These are phyloP conservation scores for Adelognathus sp. DNA, from an alignment of 2,888 invertebrate genomes.

Conservation along the genomic window DNA sequence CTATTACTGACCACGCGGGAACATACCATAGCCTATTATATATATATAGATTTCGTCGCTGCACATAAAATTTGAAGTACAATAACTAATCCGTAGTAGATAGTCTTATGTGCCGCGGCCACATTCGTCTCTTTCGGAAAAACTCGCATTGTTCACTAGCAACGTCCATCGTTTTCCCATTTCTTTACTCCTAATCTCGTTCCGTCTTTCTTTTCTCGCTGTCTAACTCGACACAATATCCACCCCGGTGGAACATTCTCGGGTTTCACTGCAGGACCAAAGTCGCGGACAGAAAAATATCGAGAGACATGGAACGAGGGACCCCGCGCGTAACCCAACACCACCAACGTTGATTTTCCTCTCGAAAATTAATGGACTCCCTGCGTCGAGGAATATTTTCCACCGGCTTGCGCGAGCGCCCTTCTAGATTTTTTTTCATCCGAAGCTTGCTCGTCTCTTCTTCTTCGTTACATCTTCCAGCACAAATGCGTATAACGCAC, in stretches of 20 bases:
- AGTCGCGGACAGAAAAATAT: conserved; percentile 26
- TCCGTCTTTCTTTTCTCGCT: conserved; percentile 47
- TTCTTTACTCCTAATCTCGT: conserved; percentile 16
- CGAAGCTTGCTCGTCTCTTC: conserved; percentile 16
- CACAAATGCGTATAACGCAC: conserved; percentile 16
- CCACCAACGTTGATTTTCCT: conserved; percentile 71
- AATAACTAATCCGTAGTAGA: too few species aligned
- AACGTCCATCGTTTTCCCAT: background rate
- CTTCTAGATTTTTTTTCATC: conserved; percentile 33
- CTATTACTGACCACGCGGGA: too few species aligned
- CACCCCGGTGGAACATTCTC: conserved; percentile 64
- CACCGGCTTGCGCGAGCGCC: conserved; percentile 29
- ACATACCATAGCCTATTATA: too few species aligned
- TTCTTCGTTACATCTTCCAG: conserved; percentile 14
- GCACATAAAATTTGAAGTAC: too few species aligned
- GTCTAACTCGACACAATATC: conserved; percentile 19
- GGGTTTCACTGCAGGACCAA: conserved; percentile 66
- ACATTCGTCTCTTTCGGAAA: conserved; percentile 48
- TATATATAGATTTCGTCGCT: too few species aligned
- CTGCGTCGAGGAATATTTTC: conserved; percentile 54
- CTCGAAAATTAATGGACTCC: conserved; percentile 72
- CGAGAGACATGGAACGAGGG: conserved; percentile 25
- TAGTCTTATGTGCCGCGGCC: too few species aligned
- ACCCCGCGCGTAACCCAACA: conserved; percentile 68
- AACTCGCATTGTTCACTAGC: conserved; percentile 9